Evolutionary conservation across 2,113 vertebrate species (phyloP).

Genomic region (Platycercus adscitus): DNA sequence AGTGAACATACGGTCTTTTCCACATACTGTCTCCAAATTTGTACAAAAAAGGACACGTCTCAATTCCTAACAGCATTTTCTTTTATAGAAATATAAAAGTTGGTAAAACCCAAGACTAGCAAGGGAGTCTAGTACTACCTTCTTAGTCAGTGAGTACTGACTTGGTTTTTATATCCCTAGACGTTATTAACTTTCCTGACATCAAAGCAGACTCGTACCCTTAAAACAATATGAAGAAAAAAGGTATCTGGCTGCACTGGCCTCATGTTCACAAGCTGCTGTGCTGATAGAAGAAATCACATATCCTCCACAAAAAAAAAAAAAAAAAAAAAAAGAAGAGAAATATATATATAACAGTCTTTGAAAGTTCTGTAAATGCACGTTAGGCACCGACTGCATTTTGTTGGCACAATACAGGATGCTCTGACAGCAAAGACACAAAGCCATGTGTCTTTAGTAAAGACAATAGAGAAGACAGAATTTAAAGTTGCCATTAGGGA

Average conservation of each 20-base stretch:
- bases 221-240: slow-evolving; percentile 8
- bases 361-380: slow-evolving; percentile 29
- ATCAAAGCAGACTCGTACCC: slow-evolving; percentile 24
- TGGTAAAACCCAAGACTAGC: not conserved
- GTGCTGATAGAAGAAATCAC: slow-evolving; percentile 9
- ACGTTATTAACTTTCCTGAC: not conserved
- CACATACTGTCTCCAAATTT: not conserved
- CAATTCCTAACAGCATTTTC: not conserved
- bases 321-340: not conserved
- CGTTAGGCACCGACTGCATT: not conserved
- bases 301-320: not conserved
- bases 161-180: slow-evolving; percentile 45
- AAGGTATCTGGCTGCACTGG: slow-evolving; percentile 14
- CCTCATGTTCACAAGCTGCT: slow-evolving; percentile 44
- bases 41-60: not conserved
- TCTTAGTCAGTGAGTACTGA: not conserved
- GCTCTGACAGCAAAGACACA: not conserved
- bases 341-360: not conserved
- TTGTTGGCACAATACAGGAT: not conserved
- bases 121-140: not conserved
- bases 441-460: not conserved
- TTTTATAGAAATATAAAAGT: not conserved
- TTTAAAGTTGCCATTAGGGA: slow-evolving; percentile 56
- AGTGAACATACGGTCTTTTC: not conserved
- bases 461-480: slow-evolving; percentile 42